Evolutionary conservation across 2,797 vertebrate genomes (phyloP).

Genomic region (Chrosomus eos): DNA sequence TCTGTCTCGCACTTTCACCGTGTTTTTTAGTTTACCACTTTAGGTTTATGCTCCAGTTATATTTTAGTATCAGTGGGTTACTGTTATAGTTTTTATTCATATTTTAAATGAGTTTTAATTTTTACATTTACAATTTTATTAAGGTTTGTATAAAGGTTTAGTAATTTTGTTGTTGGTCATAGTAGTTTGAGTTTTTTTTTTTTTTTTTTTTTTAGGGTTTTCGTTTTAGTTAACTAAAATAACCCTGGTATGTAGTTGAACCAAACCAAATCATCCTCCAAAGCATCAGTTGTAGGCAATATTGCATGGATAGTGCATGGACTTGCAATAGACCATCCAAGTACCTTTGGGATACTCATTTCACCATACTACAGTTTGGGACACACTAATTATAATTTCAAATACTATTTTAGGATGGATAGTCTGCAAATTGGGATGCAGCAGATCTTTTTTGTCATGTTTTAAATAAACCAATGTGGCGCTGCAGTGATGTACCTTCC

Average conservation of each 20-base stretch:
- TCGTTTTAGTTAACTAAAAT: not conserved
- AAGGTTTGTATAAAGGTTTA: no score
- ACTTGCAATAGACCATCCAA: not conserved
- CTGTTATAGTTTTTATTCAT: not conserved
- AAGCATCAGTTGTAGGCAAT: not conserved
- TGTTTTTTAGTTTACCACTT: no score
- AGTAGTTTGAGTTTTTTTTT: not conserved
- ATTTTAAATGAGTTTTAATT: no score
- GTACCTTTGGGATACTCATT: not conserved
- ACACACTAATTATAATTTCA: not conserved
- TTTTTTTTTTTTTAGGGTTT: no score
- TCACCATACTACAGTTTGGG: not conserved
- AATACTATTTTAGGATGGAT: not conserved
- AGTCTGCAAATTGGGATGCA: not conserved
- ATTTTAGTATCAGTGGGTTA: not conserved
- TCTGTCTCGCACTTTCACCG: no score
- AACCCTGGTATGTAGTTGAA: not conserved
- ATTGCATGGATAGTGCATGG: not conserved
- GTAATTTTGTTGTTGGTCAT: not conserved
- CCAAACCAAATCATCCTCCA: not conserved
- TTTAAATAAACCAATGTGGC: no score
- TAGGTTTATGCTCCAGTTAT: not conserved
- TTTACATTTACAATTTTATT: no score
- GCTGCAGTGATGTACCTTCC: no score
- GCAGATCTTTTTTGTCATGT: not conserved